phyloP scores from a whole-genome alignment of 2,113 vertebrate genomes.

The Myrmecophaga tridactyla region DNA sequence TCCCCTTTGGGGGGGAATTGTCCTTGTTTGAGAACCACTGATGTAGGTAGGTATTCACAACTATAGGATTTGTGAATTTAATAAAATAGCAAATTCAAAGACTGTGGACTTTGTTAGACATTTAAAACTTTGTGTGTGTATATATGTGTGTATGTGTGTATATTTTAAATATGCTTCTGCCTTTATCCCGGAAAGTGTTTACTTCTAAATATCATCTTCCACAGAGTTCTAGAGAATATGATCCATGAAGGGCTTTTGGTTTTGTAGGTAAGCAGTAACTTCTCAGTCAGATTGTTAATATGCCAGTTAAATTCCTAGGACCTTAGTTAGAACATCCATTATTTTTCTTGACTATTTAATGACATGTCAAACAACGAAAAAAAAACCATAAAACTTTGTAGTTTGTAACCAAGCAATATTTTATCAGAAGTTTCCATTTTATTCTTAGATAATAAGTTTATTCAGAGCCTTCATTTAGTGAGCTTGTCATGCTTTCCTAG shows the following conservation, averaged over 20 bases:
- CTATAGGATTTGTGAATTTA: neutral
- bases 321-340: neutral
- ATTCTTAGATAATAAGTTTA: neutral
- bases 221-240: neutral
- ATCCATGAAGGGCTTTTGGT: neutral
- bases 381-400: neutral
- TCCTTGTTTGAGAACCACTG: neutral
- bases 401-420: neutral
- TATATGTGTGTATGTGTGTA: neutral
- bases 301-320: neutral
- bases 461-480: neutral
- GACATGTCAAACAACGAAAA: neutral
- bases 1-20: neutral
- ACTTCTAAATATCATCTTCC: neutral
- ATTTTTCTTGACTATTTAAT: conserved; percentile 11
- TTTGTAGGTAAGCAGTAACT: neutral
- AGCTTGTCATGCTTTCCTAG: neutral
- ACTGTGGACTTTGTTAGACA: neutral
- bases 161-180: neutral
- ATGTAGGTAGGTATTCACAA: neutral
- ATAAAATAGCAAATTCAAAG: neutral
- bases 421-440: conserved; percentile 35
- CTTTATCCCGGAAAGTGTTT: neutral
- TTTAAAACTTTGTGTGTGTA: neutral
- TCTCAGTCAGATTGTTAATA: neutral